Conservation (phyloP, 1,140 invertebrate genomes). For the Kradibia gibbosae region DNA sequence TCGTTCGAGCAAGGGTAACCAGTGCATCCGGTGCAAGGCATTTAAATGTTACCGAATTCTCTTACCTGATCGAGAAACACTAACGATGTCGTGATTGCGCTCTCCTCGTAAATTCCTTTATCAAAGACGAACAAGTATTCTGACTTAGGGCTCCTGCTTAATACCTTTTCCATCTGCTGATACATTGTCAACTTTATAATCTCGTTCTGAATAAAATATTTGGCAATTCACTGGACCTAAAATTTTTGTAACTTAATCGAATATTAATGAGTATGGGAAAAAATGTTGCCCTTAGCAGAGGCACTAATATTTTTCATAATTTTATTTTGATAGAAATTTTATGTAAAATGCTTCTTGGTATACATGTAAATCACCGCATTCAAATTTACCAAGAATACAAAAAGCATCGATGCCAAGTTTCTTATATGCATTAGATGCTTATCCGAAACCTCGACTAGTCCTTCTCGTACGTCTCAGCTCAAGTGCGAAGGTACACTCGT, state of each 20-base stretch:
- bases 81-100: slow-evolving; percentile 32
- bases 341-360: background rate
- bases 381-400: background rate
- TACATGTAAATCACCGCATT: background rate
- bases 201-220: background rate
- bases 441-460: background rate
- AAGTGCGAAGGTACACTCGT: slow-evolving; percentile 14
- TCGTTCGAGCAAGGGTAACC: slow-evolving; percentile 57
- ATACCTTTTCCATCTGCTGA: background rate
- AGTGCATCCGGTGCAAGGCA: slow-evolving; percentile 55
- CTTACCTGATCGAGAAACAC: background rate
- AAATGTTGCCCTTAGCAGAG: background rate
- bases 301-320: background rate
- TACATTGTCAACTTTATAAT: slow-evolving; percentile 19
- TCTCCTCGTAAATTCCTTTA: slow-evolving; percentile 37
- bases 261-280: background rate
- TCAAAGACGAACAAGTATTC: slow-evolving; percentile 20
- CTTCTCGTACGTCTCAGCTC: background rate
- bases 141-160: background rate
- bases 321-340: background rate
- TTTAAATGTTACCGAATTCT: slow-evolving; percentile 47
- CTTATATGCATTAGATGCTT: slow-evolving; percentile 25
- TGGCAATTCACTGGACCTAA: background rate
- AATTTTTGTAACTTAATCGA: background rate
- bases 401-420: background rate